Conservation (phyloP, 2,113 vertebrate genomes). For the Protobothrops mucrosquamatus region DNA sequence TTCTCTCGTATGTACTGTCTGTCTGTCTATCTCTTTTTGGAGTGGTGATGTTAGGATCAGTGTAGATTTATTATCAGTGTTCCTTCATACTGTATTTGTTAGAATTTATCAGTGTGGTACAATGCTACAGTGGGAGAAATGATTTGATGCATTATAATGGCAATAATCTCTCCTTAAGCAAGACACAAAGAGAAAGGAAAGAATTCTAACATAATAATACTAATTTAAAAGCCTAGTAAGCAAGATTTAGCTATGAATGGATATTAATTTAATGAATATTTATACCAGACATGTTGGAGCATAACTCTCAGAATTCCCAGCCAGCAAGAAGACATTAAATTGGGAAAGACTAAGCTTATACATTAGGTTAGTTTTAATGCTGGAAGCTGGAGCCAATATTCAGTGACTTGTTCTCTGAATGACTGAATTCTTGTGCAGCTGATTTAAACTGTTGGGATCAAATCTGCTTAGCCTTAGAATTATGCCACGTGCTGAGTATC, state of each 20-base stretch:
- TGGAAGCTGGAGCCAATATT: neutral
- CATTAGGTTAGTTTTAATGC: neutral
- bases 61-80: neutral
- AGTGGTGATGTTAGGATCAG: conserved; percentile 23
- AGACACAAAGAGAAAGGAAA: neutral
- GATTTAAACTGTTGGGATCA: neutral
- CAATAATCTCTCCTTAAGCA: neutral
- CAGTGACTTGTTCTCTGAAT: neutral
- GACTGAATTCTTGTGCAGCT: neutral
- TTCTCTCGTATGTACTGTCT: neutral
- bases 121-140: neutral
- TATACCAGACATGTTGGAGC: neutral
- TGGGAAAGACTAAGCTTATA: neutral
- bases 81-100: accelerated
- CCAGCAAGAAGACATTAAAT: neutral
- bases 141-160: neutral
- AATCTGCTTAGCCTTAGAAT: neutral
- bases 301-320: neutral
- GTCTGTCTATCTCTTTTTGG: neutral
- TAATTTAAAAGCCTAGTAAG: neutral
- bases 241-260: neutral
- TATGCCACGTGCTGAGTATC: neutral
- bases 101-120: neutral
- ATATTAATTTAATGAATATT: neutral
- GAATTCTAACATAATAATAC: neutral